Conservation (phyloP, 2,888 invertebrate species). For the Horisme vitalbata region DNA sequence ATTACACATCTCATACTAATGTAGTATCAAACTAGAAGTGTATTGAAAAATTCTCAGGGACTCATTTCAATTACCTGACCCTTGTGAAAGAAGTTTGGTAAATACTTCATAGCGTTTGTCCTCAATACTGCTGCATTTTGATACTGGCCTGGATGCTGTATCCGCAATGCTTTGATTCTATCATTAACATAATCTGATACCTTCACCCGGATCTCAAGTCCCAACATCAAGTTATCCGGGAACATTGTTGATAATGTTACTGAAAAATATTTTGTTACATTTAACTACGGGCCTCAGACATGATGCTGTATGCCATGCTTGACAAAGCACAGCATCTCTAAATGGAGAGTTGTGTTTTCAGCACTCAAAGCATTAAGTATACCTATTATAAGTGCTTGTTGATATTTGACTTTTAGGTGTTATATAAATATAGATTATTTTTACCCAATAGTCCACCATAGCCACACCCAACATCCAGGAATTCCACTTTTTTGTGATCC, state of each 20-base stretch:
- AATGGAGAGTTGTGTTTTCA: no score
- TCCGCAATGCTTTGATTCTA: slow-evolving; percentile 93
- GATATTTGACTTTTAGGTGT: no score
- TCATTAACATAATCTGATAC: slow-evolving; percentile 99
- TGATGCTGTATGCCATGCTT: no score
- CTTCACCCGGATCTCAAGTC: slow-evolving; percentile 98
- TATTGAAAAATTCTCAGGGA: no score
- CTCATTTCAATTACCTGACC: slow-evolving; percentile 94
- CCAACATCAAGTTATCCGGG: slow-evolving; percentile 94
- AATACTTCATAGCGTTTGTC: slow-evolving; percentile 99
- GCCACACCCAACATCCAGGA: slow-evolving; percentile 98
- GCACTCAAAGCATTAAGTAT: no score
- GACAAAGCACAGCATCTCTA: no score
- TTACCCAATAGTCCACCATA: slow-evolving; percentile 96
- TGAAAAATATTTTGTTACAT: slow-evolving; percentile 64
- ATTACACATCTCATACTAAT: no score
- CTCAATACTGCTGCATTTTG: slow-evolving; percentile 97
- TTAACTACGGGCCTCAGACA: no score
- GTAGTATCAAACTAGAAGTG: no score
- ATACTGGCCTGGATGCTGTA: slow-evolving; percentile 89
- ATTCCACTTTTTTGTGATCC: slow-evolving; percentile 85
- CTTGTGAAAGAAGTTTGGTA: slow-evolving; percentile 98
- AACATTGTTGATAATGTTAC: slow-evolving; percentile 96
- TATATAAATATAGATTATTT: no score
- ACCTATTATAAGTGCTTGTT: no score